These are phyloP conservation scores for Mnemiopsis leidyi DNA, from an alignment of 37 sponge, comb jelly and placozoan species.

Conservation along the genomic window DNA sequence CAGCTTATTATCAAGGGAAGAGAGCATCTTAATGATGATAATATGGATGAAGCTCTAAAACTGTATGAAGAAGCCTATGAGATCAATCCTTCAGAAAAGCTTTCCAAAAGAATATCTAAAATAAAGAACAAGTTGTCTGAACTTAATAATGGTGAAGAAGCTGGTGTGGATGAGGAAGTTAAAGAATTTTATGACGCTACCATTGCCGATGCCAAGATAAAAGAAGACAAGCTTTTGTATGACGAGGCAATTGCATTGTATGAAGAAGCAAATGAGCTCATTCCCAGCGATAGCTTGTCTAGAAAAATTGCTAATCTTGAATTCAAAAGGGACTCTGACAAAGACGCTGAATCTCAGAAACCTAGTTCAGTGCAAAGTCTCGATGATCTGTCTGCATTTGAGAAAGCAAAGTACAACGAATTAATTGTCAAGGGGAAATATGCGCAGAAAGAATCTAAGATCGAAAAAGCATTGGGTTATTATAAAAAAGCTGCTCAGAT, in stretches of 20 bases:
- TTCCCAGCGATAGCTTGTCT: neutral
- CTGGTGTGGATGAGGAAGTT: neutral
- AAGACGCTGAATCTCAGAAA: neutral
- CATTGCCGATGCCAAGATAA: slow-evolving; percentile 18
- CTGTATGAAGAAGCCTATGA: neutral
- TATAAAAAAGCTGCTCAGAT: slow-evolving; percentile 30
- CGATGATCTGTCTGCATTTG: neutral
- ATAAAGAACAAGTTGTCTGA: neutral
- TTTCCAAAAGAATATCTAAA: neutral
- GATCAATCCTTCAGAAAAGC: neutral
- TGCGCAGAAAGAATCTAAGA: slow-evolving; percentile 28
- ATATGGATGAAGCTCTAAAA: neutral
- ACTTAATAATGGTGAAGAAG: neutral
- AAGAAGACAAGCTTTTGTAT: slow-evolving; percentile 10
- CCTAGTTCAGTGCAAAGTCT: neutral
- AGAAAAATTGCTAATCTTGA: slow-evolving; percentile 23
- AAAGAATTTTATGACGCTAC: slow-evolving; percentile 34
- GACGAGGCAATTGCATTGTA: slow-evolving; percentile 53
- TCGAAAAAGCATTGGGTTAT: slow-evolving; percentile 33
- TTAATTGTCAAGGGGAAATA: slow-evolving; percentile 34
- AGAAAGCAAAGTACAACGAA: slow-evolving; percentile 44
- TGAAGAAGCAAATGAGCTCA: slow-evolving; percentile 33
- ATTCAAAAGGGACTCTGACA: neutral
- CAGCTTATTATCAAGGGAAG: slow-evolving; percentile 1
- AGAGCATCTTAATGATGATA: slow-evolving; percentile 21